A percentile compares a stretch with the other conserved stretches of the same genome.
Evolutionary conservation across 2,888 invertebrate species (phyloP).

Genomic region (Eupithecia subumbrata): DNA sequence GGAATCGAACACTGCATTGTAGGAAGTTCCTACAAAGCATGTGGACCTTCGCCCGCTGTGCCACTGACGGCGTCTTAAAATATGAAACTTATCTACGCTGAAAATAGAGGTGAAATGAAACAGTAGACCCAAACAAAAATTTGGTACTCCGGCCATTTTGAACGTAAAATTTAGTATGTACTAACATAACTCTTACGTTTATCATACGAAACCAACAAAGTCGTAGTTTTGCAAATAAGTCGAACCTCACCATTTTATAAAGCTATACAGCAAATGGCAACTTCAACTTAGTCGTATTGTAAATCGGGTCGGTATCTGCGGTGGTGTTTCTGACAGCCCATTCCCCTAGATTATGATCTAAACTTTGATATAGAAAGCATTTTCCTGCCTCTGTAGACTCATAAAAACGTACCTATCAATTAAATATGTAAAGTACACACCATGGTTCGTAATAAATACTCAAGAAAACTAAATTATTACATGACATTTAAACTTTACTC

Average conservation of each 20-base stretch:
- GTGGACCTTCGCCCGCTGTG: too few species aligned
- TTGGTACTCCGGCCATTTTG: background rate
- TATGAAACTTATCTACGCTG: background rate
- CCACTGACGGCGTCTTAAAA: background rate
- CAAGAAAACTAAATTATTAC: background rate
- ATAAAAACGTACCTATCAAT: background rate
- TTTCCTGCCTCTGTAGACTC: background rate
- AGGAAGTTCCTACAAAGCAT: too few species aligned
- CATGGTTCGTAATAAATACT: background rate
- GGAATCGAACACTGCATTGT: too few species aligned
- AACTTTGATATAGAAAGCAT: background rate
- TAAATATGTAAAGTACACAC: background rate
- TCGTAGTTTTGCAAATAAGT: background rate
- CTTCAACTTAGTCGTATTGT: background rate
- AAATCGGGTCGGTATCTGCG: background rate
- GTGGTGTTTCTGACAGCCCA: background rate
- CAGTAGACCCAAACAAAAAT: background rate
- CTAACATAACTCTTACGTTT: background rate
- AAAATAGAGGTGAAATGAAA: background rate
- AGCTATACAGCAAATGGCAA: background rate
- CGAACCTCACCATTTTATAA: background rate
- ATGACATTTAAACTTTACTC: background rate
- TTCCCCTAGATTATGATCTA: slow-evolving; percentile 2
- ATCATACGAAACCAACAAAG: background rate
- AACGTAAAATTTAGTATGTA: background rate